A percentile compares a stretch with the other conserved stretches of the same genome.
phyloP scores from a whole-genome alignment of 1,140 invertebrate genomes.

The Phocides pigmalion region DNA sequence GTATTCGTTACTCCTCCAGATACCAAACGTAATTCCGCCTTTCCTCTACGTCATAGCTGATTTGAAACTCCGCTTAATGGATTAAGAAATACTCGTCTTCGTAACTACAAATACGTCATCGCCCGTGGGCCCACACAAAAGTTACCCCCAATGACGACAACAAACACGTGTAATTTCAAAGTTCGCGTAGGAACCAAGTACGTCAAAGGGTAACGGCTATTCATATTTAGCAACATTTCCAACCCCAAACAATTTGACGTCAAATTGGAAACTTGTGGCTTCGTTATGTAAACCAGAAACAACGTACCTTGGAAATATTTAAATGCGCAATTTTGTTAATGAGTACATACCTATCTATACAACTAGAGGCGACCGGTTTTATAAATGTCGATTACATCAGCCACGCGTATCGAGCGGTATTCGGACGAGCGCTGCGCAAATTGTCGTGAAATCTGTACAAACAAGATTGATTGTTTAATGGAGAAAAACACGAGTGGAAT shows the following conservation, averaged over 20 bases:
- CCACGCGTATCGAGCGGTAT: conserved; percentile 38
- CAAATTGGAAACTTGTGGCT: conserved; percentile 30
- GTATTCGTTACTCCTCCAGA: too few relatives aligned
- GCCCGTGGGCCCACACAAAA: too few relatives aligned
- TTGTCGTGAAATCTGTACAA: conserved; percentile 71
- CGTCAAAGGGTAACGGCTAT: conserved; percentile 10
- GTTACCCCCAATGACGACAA: conserved; percentile 39
- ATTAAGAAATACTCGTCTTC: too few relatives aligned
- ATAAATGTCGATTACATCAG: conserved; percentile 56
- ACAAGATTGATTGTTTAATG: conserved; percentile 52
- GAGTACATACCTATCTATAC: conserved; percentile 2
- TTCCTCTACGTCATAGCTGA: too few relatives aligned
- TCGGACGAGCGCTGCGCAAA: conserved; percentile 63
- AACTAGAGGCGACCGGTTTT: conserved; percentile 19
- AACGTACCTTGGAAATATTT: conserved; percentile 11
- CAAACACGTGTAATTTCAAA: conserved; percentile 25
- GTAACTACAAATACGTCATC: conserved; percentile 2
- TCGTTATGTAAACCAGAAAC: conserved; percentile 16
- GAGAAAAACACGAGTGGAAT: conserved; percentile 63
- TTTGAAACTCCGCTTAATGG: too few relatives aligned
- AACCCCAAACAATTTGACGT: conserved; percentile 21
- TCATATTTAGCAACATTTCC: neutral
- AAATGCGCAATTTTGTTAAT: conserved; percentile 24
- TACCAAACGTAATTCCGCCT: too few relatives aligned
- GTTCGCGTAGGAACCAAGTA: conserved; percentile 29